Base-by-base conservation (phyloP, 2,797 vertebrate genomes). In the Harpagifer antarcticus region DNA sequence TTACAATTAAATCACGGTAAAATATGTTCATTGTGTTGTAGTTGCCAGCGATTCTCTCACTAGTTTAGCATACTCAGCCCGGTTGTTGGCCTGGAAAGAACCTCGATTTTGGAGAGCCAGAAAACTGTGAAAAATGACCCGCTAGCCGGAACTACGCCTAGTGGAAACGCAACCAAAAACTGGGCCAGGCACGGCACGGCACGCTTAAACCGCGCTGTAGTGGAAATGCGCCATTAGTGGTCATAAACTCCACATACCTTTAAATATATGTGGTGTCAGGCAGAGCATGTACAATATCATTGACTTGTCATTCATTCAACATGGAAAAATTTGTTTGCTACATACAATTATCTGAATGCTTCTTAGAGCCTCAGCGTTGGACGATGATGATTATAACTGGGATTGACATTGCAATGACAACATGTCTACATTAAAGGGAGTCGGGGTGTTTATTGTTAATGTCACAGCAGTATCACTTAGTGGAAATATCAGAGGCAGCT, bases 351-450 rank as follows among this genome's bases (percentile, higher is more conserved):
- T 19, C n/a, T 48, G 54, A 33, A 50, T 42, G 33, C 33, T 49
- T 19, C 10, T 40, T 16, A 15, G 43, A 49, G 14, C 6, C 54
- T 47, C 31, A n/a, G n/a, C 10, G 6, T 27, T 7, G 19, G 50
- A n/a, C 55, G 43, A 15, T 61, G 43, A 55, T 55, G 43, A 52
- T 64, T 68, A 50, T 33, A 31, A 68, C 19, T 61, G 17, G 33
- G 31, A 50, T 16, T 13, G 7, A 5, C 15, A 17, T 56, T 14
- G 2, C 10, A 48, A 56, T 53, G 45, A 31, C n/a, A 58, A 47
- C 3, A 1, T 2, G 56, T 70, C 40, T 27, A 61, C 12, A 10
- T 48, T 50, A 7, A 23, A 56, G 48, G 17, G 27, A 12, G 43
- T 43, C 16, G 1, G 0, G 11, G 19, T 17, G 43, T 69, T 48